A percentile compares a stretch with the other conserved stretches of the same genome.
Conservation (phyloP, 2,113 vertebrate genomes). For the Lophius piscatorius region DNA sequence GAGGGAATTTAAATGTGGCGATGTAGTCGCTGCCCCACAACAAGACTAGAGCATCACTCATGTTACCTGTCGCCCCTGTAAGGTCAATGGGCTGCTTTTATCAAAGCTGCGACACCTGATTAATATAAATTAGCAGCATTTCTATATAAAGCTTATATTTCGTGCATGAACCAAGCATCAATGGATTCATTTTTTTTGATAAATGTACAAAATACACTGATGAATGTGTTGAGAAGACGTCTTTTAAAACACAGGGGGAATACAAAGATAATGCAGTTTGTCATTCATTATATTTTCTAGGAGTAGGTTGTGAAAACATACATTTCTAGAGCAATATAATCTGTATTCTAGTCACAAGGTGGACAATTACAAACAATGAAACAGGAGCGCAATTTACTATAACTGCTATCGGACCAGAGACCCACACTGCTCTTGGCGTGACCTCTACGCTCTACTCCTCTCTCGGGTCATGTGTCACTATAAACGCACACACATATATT, state of each 20-base stretch:
- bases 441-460: too few species aligned
- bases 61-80: conserved; percentile 18
- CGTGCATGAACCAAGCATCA: conserved; percentile 3
- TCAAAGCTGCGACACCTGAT: conserved; percentile 32
- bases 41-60: conserved; percentile 35
- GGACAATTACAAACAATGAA: too few species aligned
- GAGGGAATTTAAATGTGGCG: conserved; percentile 14
- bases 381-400: too few species aligned
- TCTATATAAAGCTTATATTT: conserved; percentile 1
- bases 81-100: conserved; percentile 48
- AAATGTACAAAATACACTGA: background rate
- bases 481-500: too few species aligned
- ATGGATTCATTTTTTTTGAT: conserved; percentile 5
- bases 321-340: too few species aligned
- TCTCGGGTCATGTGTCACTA: too few species aligned
- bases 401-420: too few species aligned
- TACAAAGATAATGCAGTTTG: too few species aligned
- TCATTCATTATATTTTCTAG: too few species aligned
- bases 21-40: conserved; percentile 13
- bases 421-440: too few species aligned
- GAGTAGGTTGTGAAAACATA: too few species aligned
- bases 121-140: conserved; percentile 25
- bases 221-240: background rate
- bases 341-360: too few species aligned
- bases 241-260: background rate